A percentile compares a stretch with the other conserved stretches of the same genome.
Conservation (phyloP, 2,797 vertebrate species). For the Oreochromis grahami region DNA sequence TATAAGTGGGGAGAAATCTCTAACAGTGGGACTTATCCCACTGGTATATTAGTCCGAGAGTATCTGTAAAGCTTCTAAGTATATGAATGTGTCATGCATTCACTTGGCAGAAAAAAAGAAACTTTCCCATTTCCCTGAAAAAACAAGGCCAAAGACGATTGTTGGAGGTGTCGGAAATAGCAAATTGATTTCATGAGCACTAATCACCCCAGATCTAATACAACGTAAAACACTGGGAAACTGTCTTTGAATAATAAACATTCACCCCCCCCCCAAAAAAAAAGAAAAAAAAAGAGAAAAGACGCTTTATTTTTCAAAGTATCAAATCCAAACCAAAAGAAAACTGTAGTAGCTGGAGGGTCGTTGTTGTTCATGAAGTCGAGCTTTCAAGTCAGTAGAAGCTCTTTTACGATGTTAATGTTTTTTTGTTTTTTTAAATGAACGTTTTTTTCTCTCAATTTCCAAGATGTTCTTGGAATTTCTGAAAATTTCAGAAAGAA, state of each 20-base stretch:
- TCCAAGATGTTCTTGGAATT: too few relatives aligned
- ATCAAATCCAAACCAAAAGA: too few relatives aligned
- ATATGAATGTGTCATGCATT: accelerated
- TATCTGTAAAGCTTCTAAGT: not conserved
- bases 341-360: too few relatives aligned
- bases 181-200: accelerated
- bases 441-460: too few relatives aligned
- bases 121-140: not conserved
- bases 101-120: not conserved
- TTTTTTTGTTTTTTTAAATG: too few relatives aligned
- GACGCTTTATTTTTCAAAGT: too few relatives aligned
- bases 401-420: too few relatives aligned
- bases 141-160: not conserved
- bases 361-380: too few relatives aligned
- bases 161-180: not conserved
- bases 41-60: accelerated
- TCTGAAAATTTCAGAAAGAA: not conserved
- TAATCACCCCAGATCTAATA: accelerated
- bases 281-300: too few relatives aligned
- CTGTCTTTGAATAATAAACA: not conserved
- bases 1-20: not conserved
- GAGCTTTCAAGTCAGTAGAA: too few relatives aligned
- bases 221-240: not conserved
- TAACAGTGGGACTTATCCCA: not conserved
- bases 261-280: too few relatives aligned